Conservation (phyloP, 1,140 invertebrate species). For the Drosophila orena region DNA sequence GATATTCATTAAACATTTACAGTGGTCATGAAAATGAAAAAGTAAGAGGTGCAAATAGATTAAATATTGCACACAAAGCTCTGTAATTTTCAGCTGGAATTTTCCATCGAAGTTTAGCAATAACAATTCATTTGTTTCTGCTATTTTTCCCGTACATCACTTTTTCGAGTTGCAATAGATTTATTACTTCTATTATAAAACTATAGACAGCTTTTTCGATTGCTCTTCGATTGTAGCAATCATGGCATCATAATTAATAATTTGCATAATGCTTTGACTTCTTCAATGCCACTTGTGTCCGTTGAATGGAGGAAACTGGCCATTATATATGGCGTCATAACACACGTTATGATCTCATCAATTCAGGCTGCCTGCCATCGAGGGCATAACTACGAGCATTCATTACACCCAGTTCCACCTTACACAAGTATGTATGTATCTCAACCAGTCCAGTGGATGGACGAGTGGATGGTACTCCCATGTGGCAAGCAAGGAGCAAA, state of each 20-base stretch:
- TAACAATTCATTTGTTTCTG: background rate
- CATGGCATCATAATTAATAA: background rate
- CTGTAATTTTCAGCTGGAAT: constrained; percentile 1
- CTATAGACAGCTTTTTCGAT: too few species aligned
- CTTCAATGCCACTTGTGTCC: constrained; percentile 22
- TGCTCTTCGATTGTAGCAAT: too few species aligned
- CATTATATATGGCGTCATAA: constrained; percentile 40
- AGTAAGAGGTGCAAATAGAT: constrained; percentile 1
- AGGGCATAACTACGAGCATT: constrained; percentile 38
- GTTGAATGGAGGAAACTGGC: background rate
- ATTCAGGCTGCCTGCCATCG: constrained; percentile 38
- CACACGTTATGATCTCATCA: constrained; percentile 49
- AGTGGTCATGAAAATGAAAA: constrained; percentile 11
- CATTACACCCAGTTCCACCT: constrained; percentile 22
- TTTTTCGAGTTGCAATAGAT: too few species aligned
- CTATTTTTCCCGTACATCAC: background rate
- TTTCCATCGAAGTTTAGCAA: constrained; percentile 2
- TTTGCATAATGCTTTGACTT: constrained; percentile 18
- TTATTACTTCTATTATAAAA: too few species aligned
- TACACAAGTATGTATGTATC: too few species aligned
- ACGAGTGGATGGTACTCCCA: constrained; percentile 53
- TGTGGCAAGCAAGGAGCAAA: constrained; percentile 5
- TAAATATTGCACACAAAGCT: constrained; percentile 15
- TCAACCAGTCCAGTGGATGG: constrained; percentile 9
- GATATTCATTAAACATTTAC: constrained; percentile 46